Conservation (phyloP, 2,113 vertebrate genomes). For the Pelodiscus sinensis region DNA sequence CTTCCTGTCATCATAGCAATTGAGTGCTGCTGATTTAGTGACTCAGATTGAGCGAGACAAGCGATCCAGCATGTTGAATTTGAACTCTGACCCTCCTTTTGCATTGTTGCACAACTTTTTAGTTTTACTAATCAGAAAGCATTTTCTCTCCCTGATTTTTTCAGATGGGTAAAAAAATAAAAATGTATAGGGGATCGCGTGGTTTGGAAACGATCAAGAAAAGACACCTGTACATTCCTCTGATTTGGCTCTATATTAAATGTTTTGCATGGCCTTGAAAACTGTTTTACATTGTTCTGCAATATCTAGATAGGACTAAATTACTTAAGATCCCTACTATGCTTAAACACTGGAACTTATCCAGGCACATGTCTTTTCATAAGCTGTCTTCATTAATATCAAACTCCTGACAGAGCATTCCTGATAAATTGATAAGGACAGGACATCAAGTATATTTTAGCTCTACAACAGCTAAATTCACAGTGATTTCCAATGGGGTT, state of each 20-base stretch:
- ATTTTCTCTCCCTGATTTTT: not conserved
- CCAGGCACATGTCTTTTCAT: constrained; percentile 71
- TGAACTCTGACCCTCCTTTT: constrained; percentile 58
- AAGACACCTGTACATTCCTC: constrained; percentile 65
- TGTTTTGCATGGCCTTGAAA: constrained; percentile 35
- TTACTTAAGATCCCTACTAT: constrained; percentile 58
- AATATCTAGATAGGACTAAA: constrained; percentile 66
- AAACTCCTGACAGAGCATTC: constrained; percentile 51
- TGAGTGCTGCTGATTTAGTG: constrained; percentile 63
- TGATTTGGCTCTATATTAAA: constrained; percentile 45
- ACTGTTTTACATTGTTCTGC: constrained; percentile 67
- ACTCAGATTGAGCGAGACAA: constrained; percentile 68
- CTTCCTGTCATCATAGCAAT: constrained; percentile 64
- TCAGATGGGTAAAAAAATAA: constrained; percentile 29
- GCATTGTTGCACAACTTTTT: constrained; percentile 54
- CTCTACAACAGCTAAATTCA: constrained; percentile 70
- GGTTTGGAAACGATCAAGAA: constrained; percentile 53
- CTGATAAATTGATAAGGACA: constrained; percentile 78
- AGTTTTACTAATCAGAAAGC: constrained; percentile 56
- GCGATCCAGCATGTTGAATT: constrained; percentile 55
- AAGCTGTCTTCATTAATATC: constrained; percentile 71
- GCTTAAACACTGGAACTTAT: constrained; percentile 63
- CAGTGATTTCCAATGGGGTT: constrained; percentile 59
- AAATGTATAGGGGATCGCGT: constrained; percentile 19
- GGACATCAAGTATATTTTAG: constrained; percentile 78